phyloP scores from a whole-genome alignment of 2,888 invertebrate species.

The Stegana nigrithorax region DNA sequence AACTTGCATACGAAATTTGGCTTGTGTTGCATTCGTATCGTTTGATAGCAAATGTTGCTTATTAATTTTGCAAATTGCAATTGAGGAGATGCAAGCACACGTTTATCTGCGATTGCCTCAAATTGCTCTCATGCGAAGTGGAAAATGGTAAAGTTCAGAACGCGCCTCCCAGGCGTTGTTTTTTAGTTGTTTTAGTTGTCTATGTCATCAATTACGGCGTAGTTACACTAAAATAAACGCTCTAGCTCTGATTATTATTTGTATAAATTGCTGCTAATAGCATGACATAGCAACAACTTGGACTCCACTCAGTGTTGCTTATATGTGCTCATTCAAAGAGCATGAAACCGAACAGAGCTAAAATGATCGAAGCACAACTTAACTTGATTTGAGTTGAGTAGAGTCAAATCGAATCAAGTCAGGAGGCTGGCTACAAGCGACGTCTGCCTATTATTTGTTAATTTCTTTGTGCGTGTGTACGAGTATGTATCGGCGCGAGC shows the following conservation, averaged over 20 bases:
- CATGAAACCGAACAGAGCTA: conserved; percentile 37
- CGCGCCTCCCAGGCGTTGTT: too few relatives aligned
- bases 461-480: conserved; percentile 56
- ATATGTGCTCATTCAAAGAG: too few relatives aligned
- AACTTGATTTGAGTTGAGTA: background rate
- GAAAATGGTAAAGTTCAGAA: background rate
- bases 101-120: too few relatives aligned
- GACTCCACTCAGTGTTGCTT: background rate
- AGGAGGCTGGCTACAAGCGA: conserved; percentile 26
- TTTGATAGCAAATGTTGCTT: background rate
- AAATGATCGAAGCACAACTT: background rate
- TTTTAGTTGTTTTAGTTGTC: too few relatives aligned
- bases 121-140: background rate
- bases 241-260: conserved; percentile 64
- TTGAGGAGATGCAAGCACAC: background rate
- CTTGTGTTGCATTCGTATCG: background rate
- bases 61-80: conserved; percentile 1
- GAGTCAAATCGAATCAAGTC: background rate
- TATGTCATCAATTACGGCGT: background rate
- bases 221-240: conserved; percentile 46
- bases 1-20: too few relatives aligned
- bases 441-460: conserved; percentile 65
- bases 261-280: conserved; percentile 68
- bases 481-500: too few relatives aligned
- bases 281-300: conserved; percentile 62